These are phyloP conservation scores for Cliona cf. orientalis DNA, from an alignment of 37 sponge, comb jelly and placozoan genomes.

Conservation along the genomic window DNA sequence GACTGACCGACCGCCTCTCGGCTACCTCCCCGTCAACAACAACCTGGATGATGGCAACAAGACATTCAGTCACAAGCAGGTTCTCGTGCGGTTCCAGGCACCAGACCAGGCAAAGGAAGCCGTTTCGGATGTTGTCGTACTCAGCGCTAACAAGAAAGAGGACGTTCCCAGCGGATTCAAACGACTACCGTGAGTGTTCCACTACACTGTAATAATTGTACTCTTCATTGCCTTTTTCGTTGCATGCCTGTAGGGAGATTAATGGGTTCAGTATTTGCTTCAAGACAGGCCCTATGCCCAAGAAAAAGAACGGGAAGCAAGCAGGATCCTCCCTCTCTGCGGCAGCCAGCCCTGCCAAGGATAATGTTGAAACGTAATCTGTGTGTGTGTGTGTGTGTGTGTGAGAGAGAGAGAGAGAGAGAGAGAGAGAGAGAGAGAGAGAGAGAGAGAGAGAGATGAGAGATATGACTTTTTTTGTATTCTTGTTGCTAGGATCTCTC, in stretches of 20 bases:
- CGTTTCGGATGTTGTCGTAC: slow-evolving; percentile 44
- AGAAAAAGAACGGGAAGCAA: slow-evolving; percentile 14
- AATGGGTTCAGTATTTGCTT: slow-evolving; percentile 73
- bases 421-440: too few relatives aligned
- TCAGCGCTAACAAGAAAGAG: slow-evolving; percentile 41
- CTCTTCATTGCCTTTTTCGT: not conserved
- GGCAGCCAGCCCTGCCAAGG: not conserved
- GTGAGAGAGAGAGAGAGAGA: not conserved
- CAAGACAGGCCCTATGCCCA: slow-evolving; percentile 35
- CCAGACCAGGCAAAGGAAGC: slow-evolving; percentile 40
- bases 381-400: not conserved
- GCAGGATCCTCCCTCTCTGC: not conserved
- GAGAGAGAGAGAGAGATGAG: too few relatives aligned
- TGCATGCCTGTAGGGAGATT: slow-evolving; percentile 56
- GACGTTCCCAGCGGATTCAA: slow-evolving; percentile 52
- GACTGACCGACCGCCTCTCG: slow-evolving; percentile 31
- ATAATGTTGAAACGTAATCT: too few relatives aligned
- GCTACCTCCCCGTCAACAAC: slow-evolving; percentile 35
- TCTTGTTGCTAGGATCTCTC: not conserved
- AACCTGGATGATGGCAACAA: slow-evolving; percentile 69
- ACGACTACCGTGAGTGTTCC: slow-evolving; percentile 59
- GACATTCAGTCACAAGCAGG: slow-evolving; percentile 44
- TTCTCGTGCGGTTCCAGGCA: slow-evolving; percentile 40
- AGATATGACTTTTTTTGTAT: too few relatives aligned
- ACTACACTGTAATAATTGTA: not conserved